phyloP scores from a whole-genome alignment of 2,113 vertebrate genomes.

The Atrichornis clamosus region DNA sequence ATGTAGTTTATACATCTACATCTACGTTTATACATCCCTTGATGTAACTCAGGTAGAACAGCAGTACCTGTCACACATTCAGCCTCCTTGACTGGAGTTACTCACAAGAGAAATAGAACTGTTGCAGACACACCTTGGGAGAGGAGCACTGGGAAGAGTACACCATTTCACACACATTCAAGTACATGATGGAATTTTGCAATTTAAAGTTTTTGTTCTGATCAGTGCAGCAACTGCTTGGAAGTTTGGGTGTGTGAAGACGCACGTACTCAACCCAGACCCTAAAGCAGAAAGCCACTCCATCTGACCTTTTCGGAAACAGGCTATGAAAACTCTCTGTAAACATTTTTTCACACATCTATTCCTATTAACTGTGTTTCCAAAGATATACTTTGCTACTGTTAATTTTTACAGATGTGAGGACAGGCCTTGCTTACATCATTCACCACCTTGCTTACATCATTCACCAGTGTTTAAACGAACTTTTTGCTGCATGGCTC shows the following conservation, averaged over 20 bases:
- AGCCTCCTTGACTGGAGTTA: background rate
- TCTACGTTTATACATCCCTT: background rate
- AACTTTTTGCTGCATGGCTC: background rate
- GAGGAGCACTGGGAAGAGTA: background rate
- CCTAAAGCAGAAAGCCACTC: background rate
- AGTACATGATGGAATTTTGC: background rate
- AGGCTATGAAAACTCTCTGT: background rate
- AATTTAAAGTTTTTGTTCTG: background rate
- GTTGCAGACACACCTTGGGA: background rate
- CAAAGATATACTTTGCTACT: background rate
- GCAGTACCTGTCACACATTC: background rate
- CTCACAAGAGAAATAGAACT: background rate
- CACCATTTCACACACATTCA: background rate
- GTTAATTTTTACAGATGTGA: background rate
- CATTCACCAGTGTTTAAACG: background rate
- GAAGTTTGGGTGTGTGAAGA: background rate
- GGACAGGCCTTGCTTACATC: background rate
- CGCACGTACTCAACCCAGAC: background rate
- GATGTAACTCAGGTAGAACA: background rate
- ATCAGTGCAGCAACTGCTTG: background rate
- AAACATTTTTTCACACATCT: background rate
- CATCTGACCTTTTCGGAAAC: background rate
- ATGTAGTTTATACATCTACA: too few species aligned
- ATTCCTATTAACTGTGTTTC: background rate
- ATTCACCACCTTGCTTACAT: background rate